phyloP scores from a whole-genome alignment of 2,888 invertebrate genomes.

The Fragum whitleyi region DNA sequence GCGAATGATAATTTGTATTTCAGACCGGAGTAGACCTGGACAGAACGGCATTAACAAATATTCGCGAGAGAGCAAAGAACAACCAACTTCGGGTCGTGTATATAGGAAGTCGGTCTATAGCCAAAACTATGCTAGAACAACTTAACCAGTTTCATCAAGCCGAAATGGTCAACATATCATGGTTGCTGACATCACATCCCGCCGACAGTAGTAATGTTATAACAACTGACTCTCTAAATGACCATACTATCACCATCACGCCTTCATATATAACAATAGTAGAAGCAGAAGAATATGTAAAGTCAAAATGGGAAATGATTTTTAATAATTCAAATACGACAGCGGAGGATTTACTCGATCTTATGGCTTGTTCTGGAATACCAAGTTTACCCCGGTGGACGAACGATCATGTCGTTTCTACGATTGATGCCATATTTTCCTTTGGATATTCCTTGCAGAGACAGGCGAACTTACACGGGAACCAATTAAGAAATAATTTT shows the following conservation, averaged over 20 bases:
- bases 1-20: too few species aligned
- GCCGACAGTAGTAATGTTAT: conserved; percentile 63
- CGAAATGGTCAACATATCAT: conserved; percentile 57
- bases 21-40: conserved; percentile 38
- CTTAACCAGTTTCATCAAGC: background rate
- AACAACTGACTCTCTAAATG: conserved; percentile 42
- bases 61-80: conserved; percentile 51
- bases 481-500: conserved; percentile 42
- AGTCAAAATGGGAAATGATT: conserved; percentile 50
- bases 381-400: conserved; percentile 37
- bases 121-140: conserved; percentile 50
- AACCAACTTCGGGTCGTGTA: conserved; percentile 71
- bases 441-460: conserved; percentile 70
- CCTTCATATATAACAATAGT: conserved; percentile 50
- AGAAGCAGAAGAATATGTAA: conserved; percentile 45
- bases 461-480: conserved; percentile 46
- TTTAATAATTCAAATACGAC: background rate
- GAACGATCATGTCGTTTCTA: conserved; percentile 60
- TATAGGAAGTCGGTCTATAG: conserved; percentile 67
- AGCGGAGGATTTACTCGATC: conserved; percentile 50
- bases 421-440: conserved; percentile 75
- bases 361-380: conserved; percentile 47
- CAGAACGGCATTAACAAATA: conserved; percentile 34
- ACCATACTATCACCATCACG: conserved; percentile 67
- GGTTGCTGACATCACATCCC: conserved; percentile 71